phyloP scores from a whole-genome alignment of 1,140 invertebrate species.

The Drosophila pseudoananassae region DNA sequence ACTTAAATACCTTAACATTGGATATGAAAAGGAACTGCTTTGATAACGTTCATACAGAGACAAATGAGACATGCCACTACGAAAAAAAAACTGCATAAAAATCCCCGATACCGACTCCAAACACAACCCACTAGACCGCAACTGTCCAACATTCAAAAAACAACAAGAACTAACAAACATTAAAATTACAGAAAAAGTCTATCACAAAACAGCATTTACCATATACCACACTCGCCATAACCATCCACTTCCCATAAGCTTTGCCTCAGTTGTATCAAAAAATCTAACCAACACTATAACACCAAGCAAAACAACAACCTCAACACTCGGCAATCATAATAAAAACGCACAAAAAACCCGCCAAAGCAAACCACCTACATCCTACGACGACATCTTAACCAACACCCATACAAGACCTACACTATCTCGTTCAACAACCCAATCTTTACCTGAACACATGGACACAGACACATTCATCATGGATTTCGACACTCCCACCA shows the following conservation, averaged over 20 bases:
- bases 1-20: too few species aligned
- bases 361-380: slow-evolving; percentile 6
- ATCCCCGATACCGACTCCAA: slow-evolving; percentile 9
- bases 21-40: slow-evolving; percentile 5
- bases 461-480: background rate
- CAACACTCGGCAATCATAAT: background rate
- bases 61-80: slow-evolving; percentile 18
- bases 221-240: too few species aligned
- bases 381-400: slow-evolving; percentile 6
- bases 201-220: too few species aligned
- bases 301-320: background rate
- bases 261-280: background rate
- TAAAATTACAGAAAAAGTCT: too few species aligned
- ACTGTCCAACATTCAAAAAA: slow-evolving; percentile 13
- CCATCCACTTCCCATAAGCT: background rate
- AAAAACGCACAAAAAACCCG: background rate
- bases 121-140: slow-evolving; percentile 29
- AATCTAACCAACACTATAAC: background rate
- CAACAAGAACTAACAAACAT: too few species aligned
- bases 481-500: background rate
- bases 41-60: slow-evolving; percentile 8
- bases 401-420: background rate
- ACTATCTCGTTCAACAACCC: background rate
- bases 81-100: slow-evolving; percentile 29
- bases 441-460: background rate